phyloP scores from a whole-genome alignment of 2,888 invertebrate genomes.

The Nyleta sp. region DNA sequence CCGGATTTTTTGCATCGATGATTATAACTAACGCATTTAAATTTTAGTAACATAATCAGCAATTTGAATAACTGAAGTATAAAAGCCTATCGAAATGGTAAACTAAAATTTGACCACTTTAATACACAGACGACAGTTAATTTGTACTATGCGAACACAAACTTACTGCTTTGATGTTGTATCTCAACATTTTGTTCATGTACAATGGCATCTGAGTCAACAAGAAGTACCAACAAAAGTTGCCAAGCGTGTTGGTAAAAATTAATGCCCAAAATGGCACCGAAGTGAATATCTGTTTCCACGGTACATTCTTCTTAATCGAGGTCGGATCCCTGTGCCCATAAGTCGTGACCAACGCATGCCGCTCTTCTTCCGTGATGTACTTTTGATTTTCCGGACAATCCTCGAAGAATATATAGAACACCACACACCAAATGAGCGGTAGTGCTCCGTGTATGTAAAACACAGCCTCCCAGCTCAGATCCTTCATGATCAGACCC shows the following conservation, averaged over 20 bases:
- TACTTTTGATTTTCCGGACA: slow-evolving; percentile 79
- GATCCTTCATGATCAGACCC: slow-evolving; percentile 74
- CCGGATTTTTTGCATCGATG: too few relatives aligned
- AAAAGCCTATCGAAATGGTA: too few relatives aligned
- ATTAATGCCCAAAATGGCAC: slow-evolving; percentile 82
- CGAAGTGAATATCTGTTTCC: slow-evolving; percentile 82
- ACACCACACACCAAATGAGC: slow-evolving; percentile 76
- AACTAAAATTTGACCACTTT: too few relatives aligned
- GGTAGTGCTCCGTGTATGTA: slow-evolving; percentile 78
- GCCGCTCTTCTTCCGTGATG: slow-evolving; percentile 79
- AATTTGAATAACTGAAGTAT: too few relatives aligned
- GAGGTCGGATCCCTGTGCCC: slow-evolving; percentile 74
- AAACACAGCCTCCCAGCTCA: slow-evolving; percentile 77
- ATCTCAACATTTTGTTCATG: slow-evolving; percentile 82
- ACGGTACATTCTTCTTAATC: slow-evolving; percentile 76
- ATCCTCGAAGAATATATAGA: slow-evolving; percentile 77
- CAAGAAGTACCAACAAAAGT: slow-evolving; percentile 83
- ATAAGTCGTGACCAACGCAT: slow-evolving; percentile 76
- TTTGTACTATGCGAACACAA: too few relatives aligned
- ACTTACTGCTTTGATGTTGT: slow-evolving; percentile 82
- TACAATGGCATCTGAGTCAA: slow-evolving; percentile 83
- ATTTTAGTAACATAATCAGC: too few relatives aligned
- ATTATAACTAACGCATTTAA: too few relatives aligned
- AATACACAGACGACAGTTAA: too few relatives aligned
- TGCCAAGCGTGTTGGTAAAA: slow-evolving; percentile 82